Conservation (phyloP, 2,113 vertebrate genomes). For the Nannobrachium achirus region DNA sequence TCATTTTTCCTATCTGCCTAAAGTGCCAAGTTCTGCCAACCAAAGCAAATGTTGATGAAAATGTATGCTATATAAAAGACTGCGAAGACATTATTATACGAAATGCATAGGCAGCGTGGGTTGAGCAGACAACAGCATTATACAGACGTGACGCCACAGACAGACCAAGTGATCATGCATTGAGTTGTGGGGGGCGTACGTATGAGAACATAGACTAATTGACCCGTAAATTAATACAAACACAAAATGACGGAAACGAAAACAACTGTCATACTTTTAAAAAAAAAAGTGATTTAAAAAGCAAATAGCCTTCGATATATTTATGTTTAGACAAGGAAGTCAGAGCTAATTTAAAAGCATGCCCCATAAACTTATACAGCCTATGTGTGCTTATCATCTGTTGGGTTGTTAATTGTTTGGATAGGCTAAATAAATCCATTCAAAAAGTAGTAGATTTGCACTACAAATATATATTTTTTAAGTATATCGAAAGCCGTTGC, state of each 20-base stretch:
- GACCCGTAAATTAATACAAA: too few species aligned
- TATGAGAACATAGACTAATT: too few species aligned
- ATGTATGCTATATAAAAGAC: neutral
- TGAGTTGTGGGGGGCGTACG: neutral
- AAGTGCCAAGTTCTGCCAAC: neutral
- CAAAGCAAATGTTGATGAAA: constrained; percentile 25
- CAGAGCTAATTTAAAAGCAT: constrained; percentile 18
- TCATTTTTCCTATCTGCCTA: neutral
- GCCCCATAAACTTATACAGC: constrained; percentile 18
- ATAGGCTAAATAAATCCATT: too few species aligned
- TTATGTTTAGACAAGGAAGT: neutral
- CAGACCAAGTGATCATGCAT: constrained; percentile 34
- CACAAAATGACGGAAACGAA: too few species aligned
- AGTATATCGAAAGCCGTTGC: neutral
- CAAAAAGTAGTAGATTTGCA: too few species aligned
- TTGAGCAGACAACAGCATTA: constrained; percentile 42
- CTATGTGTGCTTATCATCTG: too few species aligned
- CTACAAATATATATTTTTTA: neutral
- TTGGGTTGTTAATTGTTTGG: too few species aligned
- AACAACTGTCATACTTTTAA: too few species aligned
- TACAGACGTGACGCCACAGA: constrained; percentile 44
- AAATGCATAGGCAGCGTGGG: constrained; percentile 5
- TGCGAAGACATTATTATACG: neutral
- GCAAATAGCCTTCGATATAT: too few species aligned
- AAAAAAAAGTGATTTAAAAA: too few species aligned